Evolutionary conservation across 2,113 vertebrate species (phyloP).

Genomic region (Crotalus tigris): DNA sequence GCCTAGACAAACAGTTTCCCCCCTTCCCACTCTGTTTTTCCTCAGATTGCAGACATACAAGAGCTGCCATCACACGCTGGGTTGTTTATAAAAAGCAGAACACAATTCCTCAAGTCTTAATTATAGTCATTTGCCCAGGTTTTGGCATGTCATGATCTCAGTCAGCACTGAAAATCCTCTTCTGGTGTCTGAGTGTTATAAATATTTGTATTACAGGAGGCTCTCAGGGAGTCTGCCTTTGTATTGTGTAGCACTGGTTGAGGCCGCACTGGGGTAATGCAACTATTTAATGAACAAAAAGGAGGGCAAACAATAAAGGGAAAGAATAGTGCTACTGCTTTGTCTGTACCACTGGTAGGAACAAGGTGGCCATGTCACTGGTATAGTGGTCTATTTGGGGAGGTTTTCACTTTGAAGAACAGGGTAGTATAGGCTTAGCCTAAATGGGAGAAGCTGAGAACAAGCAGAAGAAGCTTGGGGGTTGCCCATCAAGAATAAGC

Average conservation of each 20-base stretch:
- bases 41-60: not conserved
- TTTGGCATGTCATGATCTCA: not conserved
- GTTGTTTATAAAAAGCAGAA: conserved; percentile 33
- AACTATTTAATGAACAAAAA: not conserved
- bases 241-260: not conserved
- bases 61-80: not conserved
- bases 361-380: not conserved
- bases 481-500: not conserved
- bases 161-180: not conserved
- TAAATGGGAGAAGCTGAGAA: not conserved
- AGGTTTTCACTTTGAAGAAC: not conserved
- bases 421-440: not conserved
- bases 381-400: not conserved
- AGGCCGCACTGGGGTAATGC: not conserved
- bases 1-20: conserved; percentile 52
- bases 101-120: conserved; percentile 48
- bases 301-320: not conserved
- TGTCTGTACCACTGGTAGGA: not conserved
- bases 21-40: not conserved
- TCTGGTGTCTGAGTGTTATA: not conserved
- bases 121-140: conserved; percentile 29
- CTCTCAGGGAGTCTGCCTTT: not conserved
- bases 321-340: not conserved
- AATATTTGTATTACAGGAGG: conserved; percentile 21
- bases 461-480: not conserved